Base-by-base conservation (phyloP, 2,888 invertebrate species). In the Drosophila siamana region DNA sequence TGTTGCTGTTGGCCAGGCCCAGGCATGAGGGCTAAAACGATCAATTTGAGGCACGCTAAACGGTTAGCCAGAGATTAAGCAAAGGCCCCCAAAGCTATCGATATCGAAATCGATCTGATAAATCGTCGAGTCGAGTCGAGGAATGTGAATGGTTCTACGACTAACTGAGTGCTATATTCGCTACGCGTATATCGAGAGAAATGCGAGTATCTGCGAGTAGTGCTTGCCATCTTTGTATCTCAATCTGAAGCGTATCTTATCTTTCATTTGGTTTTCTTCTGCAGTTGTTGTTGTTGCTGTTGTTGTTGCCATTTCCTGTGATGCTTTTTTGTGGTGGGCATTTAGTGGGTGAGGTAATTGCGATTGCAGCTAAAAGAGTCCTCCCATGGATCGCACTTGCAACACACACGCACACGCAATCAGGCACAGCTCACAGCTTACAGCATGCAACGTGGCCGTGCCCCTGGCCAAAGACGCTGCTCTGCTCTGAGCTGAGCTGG, bases 311-410 rank as follows among this genome's bases (percentile, higher is more conserved):
- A 75, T 79, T 76, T 76, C 76, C 76, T 76, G 74, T 71, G 60
- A 30, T 11, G 56, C 38, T 74, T 59, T 59, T 69, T 73, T 78
- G 74, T 74, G 74, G 75, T 75, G 78, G 75, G 75, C 78, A 74
- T 74, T 74, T 74, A 74, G 74, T 74, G 75, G 75, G 75, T 75
- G 75, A 75, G 75, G 75, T 75, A 75, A 75, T 78, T 75, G 75
- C 74, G 74, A 75, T 78, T 74, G 74, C 69, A 41, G 57, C 41
- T n/a, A 43, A 44, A 5, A 11, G 33, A 75, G 76, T 69, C 72
- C 80, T 69, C 71, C 61, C 47, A 36, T 36, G 66, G 46, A 47
- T 63, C 47, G 60, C 75, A 75, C 72, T 68, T 59, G 63, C 60
- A 33, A 33, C 33, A 54, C 55, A 65, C 62, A 67, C 56, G 33